Evolutionary conservation across 2,888 invertebrate species (phyloP).

Genomic region (Odontothrips loti): DNA sequence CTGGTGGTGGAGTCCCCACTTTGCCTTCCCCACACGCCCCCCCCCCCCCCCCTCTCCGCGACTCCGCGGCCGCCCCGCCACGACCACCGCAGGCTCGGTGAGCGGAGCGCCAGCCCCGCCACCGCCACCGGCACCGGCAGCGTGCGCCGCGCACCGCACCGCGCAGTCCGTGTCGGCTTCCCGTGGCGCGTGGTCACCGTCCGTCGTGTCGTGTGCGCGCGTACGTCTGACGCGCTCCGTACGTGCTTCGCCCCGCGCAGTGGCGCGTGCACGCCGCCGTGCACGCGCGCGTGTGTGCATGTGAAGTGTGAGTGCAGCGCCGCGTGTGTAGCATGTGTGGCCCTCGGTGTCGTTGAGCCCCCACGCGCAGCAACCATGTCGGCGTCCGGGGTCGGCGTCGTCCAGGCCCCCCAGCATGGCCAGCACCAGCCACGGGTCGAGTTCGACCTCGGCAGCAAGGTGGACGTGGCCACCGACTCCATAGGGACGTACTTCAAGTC

Average conservation of each 20-base stretch:
- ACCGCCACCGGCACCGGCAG: not conserved
- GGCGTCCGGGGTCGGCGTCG: not conserved
- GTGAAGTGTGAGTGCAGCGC: no score
- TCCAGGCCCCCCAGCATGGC: not conserved
- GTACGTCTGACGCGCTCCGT: no score
- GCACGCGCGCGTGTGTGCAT: no score
- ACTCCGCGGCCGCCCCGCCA: not conserved
- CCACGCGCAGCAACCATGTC: not conserved
- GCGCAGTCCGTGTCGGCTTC: not conserved
- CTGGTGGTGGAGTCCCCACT: no score
- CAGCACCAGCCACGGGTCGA: not conserved
- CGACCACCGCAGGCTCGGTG: not conserved
- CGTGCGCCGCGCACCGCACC: no score
- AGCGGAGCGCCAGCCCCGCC: not conserved
- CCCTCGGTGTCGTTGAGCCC: not conserved
- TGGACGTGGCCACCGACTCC: constrained; percentile 36
- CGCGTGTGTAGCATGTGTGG: not conserved
- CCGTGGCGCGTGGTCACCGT: not conserved
- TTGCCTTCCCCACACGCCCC: not conserved
- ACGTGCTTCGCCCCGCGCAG: no score
- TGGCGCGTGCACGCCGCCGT: no score
- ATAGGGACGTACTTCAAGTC: constrained; percentile 39
- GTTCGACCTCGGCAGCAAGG: constrained; percentile 7
- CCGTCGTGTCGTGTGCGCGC: not conserved
- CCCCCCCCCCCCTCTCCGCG: not conserved